These are phyloP conservation scores for Hyalella azteca DNA, from an alignment of 2,888 invertebrate genomes.

Conservation along the genomic window DNA sequence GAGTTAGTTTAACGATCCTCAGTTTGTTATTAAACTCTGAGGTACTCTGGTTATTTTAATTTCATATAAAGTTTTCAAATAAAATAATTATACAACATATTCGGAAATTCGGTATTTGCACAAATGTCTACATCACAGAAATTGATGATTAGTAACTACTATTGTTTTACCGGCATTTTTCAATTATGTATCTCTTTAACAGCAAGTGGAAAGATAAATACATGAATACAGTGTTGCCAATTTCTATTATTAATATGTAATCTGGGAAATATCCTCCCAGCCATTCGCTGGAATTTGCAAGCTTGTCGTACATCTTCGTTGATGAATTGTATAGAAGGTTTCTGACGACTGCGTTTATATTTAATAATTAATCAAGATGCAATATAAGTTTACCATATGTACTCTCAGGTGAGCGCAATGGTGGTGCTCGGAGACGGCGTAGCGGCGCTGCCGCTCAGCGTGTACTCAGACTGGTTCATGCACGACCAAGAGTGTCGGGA, in stretches of 20 bases:
- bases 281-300: neutral
- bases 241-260: neutral
- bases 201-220: neutral
- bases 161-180: too few relatives aligned
- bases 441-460: neutral
- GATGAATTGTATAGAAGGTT: neutral
- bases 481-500: constrained; percentile 26
- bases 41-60: neutral
- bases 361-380: neutral
- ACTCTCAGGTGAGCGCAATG: neutral
- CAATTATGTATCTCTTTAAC: too few relatives aligned
- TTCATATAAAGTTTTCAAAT: neutral
- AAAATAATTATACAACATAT: neutral
- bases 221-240: neutral
- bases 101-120: too few relatives aligned
- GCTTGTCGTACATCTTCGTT: too few relatives aligned
- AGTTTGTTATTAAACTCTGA: neutral
- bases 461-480: constrained; percentile 26
- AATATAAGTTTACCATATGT: neutral
- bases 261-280: neutral
- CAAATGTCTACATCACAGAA: too few relatives aligned
- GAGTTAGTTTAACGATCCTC: neutral
- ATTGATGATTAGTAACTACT: too few relatives aligned
- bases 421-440: neutral
- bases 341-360: neutral